Evolutionary conservation across 1,140 invertebrate genomes (phyloP).

Genomic region (Polyergus mexicanus): DNA sequence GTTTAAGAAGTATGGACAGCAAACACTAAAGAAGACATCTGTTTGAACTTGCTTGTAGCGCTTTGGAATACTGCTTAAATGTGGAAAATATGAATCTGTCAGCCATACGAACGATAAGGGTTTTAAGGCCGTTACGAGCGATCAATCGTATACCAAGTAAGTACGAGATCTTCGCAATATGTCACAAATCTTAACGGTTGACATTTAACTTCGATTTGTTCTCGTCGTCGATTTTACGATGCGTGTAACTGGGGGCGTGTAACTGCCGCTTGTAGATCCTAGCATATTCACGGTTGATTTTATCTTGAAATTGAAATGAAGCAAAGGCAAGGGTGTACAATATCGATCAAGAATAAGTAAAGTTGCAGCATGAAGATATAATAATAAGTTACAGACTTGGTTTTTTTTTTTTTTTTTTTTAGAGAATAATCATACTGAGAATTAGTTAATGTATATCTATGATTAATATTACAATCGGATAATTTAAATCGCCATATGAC

Average conservation of each 20-base stretch:
- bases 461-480: slow-evolving; percentile 2
- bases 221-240: slow-evolving; percentile 27
- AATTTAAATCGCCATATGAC: background rate
- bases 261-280: slow-evolving; percentile 17
- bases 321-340: background rate
- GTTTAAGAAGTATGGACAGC: background rate
- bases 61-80: slow-evolving; percentile 97
- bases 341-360: slow-evolving; percentile 25
- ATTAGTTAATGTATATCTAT: background rate
- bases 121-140: slow-evolving; percentile 97
- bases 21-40: background rate
- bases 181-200: background rate
- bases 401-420: background rate
- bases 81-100: slow-evolving; percentile 99
- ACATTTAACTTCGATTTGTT: slow-evolving; percentile 11
- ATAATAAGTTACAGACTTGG: background rate
- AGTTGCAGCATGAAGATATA: slow-evolving; percentile 18
- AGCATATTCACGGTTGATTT: slow-evolving; percentile 18
- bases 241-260: slow-evolving; percentile 12
- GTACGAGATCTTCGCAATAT: slow-evolving; percentile 82
- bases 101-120: slow-evolving; percentile 98
- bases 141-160: slow-evolving; percentile 99
- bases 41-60: slow-evolving; percentile 88
- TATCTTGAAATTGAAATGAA: slow-evolving; percentile 32
- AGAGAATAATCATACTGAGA: background rate